phyloP scores from a whole-genome alignment of 2,888 invertebrate species.

The Eupithecia exiguata region DNA sequence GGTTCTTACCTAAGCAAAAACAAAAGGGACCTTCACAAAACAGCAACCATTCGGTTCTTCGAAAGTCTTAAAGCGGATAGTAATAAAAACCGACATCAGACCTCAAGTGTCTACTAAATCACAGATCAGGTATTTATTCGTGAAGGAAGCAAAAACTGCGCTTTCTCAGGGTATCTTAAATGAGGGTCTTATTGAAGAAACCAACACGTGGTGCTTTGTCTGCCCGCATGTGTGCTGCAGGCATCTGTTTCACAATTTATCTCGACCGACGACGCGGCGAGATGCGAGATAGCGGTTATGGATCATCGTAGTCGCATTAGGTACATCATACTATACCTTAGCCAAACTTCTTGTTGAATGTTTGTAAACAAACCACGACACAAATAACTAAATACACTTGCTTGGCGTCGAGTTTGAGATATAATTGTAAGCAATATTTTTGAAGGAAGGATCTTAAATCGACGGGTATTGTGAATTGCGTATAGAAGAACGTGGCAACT shows the following conservation, averaged over 20 bases:
- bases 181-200: slow-evolving; percentile 54
- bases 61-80: slow-evolving; percentile 18
- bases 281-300: background rate
- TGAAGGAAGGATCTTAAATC: too few relatives aligned
- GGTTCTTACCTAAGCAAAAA: too few relatives aligned
- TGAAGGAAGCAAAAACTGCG: slow-evolving; percentile 44
- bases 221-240: slow-evolving; percentile 70
- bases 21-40: background rate
- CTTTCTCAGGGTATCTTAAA: slow-evolving; percentile 56
- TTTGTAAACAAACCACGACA: too few relatives aligned
- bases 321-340: too few relatives aligned
- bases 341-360: too few relatives aligned
- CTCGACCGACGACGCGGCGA: background rate
- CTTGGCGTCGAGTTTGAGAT: too few relatives aligned
- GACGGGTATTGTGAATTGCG: too few relatives aligned
- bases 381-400: too few relatives aligned
- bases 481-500: too few relatives aligned
- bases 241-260: slow-evolving; percentile 59
- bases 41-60: background rate
- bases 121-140: slow-evolving; percentile 18
- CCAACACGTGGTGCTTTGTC: slow-evolving; percentile 64
- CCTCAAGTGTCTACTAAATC: slow-evolving; percentile 36
- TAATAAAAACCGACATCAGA: slow-evolving; percentile 32
- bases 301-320: too few relatives aligned
- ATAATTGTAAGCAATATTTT: too few relatives aligned